Conservation (phyloP, 2,113 vertebrate genomes). For the Hemichromis elongatus region DNA sequence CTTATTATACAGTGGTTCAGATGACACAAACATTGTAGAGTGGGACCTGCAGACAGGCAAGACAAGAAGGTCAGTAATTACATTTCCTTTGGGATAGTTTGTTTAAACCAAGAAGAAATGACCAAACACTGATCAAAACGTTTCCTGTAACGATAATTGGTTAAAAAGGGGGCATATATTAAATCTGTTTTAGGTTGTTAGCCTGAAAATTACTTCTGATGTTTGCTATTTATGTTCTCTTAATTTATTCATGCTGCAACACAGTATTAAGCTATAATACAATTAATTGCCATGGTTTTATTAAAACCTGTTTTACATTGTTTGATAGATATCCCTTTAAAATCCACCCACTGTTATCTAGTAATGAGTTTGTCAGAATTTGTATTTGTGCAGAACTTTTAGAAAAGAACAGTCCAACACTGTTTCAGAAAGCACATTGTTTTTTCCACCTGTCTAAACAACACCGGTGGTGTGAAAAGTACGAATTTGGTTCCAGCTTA, state of each 20-base stretch:
- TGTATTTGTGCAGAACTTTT: not conserved
- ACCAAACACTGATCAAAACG: not conserved
- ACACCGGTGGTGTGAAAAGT: not conserved
- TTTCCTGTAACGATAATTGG: not conserved
- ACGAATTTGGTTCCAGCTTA: not conserved
- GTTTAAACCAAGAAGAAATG: not conserved
- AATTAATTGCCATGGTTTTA: not conserved
- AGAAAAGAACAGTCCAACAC: not conserved
- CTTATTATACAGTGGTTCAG: slow-evolving; percentile 91
- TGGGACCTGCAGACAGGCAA: slow-evolving; percentile 91
- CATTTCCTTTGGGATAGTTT: not conserved
- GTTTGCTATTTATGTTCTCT: not conserved
- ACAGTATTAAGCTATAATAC: not conserved
- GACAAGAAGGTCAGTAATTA: slow-evolving; percentile 80
- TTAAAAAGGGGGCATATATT: not conserved
- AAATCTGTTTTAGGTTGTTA: not conserved
- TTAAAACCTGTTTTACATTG: not conserved
- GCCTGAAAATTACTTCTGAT: not conserved
- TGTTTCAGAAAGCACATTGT: fast-evolving
- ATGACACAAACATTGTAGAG: slow-evolving; percentile 90
- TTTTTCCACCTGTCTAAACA: not conserved
- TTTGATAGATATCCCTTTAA: not conserved
- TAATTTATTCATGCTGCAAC: not conserved
- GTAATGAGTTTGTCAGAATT: not conserved
- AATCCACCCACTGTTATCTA: not conserved